Base-by-base conservation (phyloP, 35 echinoderm and acorn worm genomes). In the Ophiothrix spiculata region DNA sequence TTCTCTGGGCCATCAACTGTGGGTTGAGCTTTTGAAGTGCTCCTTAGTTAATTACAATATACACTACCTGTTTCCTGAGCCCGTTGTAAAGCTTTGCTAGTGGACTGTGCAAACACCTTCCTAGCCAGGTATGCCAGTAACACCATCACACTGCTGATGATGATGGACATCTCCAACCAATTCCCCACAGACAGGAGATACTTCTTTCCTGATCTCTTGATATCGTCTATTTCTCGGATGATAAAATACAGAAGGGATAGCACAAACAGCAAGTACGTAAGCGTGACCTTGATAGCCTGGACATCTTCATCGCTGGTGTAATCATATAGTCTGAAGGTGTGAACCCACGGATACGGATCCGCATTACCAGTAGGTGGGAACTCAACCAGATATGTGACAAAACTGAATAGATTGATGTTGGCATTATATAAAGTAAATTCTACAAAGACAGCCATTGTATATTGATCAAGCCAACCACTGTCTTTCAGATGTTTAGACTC, bases 221-320 rank as follows among this genome's bases (percentile, higher is more conserved):
- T 69, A n/a, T 69, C 60, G 60, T 69, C 60, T 25, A 69, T 69
- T 28, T 69, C 60, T n/a, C 60, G 4, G 60, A 69, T 69, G 60
- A 69, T 69, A 28, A 69, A 69, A 25, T 69, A 69, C 23, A 69
- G 4, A 25, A 69, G 60, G 6, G 60, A 69, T 28, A 69, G 2
- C 10, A 69, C 60, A n/a, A 69, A 69, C 1, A 69, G 60, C 60
- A 69, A 10, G 25, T 69, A 69, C 3, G 60, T 69, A 6, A 69
- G 60, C 3, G 60, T 12, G 3, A 69, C 25, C 17, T 15, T 69
- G 3, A 69, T 69, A 2, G 60, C 60, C 23, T 69, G 6, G 23
- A 69, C 29, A 28, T 69, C 60, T 28, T 6, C 60, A 4, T 15
- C 2, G 23, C 60, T 69, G 23, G 60, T 69, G 60, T 69, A 69